These are phyloP conservation scores for Agrotis clavis DNA, from an alignment of 2,888 invertebrate species.

Conservation along the genomic window DNA sequence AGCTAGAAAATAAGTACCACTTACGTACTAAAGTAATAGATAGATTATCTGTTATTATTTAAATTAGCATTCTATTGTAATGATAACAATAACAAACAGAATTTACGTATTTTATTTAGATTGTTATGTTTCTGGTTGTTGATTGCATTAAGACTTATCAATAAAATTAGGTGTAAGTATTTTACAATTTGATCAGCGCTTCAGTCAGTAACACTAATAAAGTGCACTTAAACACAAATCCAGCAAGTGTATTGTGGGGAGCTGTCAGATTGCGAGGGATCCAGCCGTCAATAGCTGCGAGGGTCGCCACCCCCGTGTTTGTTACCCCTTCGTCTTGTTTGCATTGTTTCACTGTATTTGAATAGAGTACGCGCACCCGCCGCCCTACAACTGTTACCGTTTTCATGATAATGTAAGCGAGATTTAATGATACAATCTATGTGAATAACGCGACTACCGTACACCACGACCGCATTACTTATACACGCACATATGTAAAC, in stretches of 20 bases:
- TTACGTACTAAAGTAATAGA: slow-evolving; percentile 1
- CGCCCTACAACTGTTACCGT: slow-evolving; percentile 86
- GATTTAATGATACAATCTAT: slow-evolving; percentile 85
- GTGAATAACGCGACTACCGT: slow-evolving; percentile 63
- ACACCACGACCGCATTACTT: slow-evolving; percentile 59
- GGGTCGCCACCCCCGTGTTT: slow-evolving; percentile 84
- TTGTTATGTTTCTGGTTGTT: slow-evolving; percentile 10
- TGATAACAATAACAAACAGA: slow-evolving; percentile 8
- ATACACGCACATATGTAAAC: slow-evolving; percentile 52
- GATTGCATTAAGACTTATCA: slow-evolving; percentile 12
- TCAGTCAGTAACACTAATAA: slow-evolving; percentile 72
- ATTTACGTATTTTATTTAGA: slow-evolving; percentile 13
- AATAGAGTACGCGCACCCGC: slow-evolving; percentile 80
- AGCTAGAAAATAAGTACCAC: slow-evolving; percentile 1
- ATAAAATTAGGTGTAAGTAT: slow-evolving; percentile 29
- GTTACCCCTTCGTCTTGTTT: slow-evolving; percentile 86
- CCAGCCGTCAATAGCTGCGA: slow-evolving; percentile 78
- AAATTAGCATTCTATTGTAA: slow-evolving; percentile 28
- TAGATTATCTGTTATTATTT: slow-evolving; percentile 22
- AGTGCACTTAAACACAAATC: slow-evolving; percentile 79
- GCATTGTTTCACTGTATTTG: slow-evolving; percentile 88
- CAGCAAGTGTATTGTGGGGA: slow-evolving; percentile 79
- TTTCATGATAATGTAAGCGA: slow-evolving; percentile 86
- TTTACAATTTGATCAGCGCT: slow-evolving; percentile 44
- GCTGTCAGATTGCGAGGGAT: slow-evolving; percentile 80